phyloP scores from a whole-genome alignment of 2,113 vertebrate genomes.

The Hepsetus odoe region DNA sequence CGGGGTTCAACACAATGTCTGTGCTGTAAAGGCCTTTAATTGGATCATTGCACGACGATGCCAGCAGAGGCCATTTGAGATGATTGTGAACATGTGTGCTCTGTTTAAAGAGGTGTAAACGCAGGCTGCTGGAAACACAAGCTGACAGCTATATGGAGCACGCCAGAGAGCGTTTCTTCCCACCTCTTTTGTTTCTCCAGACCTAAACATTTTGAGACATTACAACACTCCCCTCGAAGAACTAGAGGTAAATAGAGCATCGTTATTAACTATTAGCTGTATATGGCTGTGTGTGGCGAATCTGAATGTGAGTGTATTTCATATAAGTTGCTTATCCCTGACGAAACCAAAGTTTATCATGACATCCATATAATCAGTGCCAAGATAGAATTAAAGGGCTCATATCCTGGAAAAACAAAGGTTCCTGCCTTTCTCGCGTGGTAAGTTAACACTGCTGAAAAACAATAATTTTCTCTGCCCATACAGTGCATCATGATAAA shows the following conservation, averaged over 20 bases:
- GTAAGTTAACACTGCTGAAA: too few species aligned
- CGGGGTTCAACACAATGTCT: conserved; percentile 46
- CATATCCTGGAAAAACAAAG: too few species aligned
- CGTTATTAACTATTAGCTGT: neutral
- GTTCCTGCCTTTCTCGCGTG: too few species aligned
- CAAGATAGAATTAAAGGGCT: too few species aligned
- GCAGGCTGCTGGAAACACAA: conserved; percentile 7
- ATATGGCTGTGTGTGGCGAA: too few species aligned
- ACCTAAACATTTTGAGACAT: neutral
- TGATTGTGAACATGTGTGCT: conserved; percentile 69
- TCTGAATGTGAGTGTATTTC: too few species aligned
- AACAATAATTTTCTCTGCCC: too few species aligned
- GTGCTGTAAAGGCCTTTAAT: conserved; percentile 67
- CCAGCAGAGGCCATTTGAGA: conserved; percentile 68
- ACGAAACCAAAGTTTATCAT: too few species aligned
- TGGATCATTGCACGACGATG: conserved; percentile 72
- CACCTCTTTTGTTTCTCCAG: neutral
- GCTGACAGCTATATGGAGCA: neutral
- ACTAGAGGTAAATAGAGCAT: neutral
- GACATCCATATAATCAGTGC: too few species aligned
- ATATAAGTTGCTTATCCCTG: too few species aligned
- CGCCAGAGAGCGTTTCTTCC: neutral
- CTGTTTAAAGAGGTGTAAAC: conserved; percentile 60
- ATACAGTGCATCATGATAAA: too few species aligned
- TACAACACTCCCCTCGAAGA: neutral